Conservation (phyloP, 2,113 vertebrate genomes). For the Sardina pilchardus region DNA sequence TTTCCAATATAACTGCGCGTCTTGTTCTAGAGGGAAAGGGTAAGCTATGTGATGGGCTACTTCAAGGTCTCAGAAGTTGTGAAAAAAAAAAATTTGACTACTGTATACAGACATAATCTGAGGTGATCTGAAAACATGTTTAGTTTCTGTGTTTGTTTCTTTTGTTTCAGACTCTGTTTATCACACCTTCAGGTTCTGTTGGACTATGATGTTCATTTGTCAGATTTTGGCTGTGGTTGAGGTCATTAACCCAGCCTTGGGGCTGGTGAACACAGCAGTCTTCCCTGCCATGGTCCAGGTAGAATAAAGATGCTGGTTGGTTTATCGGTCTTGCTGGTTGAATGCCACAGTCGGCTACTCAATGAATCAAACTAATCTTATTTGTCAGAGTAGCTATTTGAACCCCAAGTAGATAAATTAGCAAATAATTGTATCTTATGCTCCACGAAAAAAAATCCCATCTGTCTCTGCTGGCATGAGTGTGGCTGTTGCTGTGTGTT, state of each 20-base stretch:
- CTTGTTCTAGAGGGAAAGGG: conserved; percentile 91
- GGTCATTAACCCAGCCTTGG: conserved; percentile 83
- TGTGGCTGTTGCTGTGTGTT: background rate
- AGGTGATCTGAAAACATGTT: background rate
- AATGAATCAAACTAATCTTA: background rate
- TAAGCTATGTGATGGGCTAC: conserved; percentile 44
- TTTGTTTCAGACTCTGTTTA: conserved; percentile 51
- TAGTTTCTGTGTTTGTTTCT: background rate
- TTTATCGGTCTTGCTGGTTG: background rate
- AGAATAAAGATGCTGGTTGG: background rate
- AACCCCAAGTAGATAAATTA: background rate
- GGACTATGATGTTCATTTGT: conserved; percentile 93
- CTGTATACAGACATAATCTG: too few relatives aligned
- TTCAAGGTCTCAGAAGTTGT: background rate
- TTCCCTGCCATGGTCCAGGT: conserved; percentile 86
- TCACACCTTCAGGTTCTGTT: conserved; percentile 85
- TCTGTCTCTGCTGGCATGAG: background rate
- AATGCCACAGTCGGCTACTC: too few relatives aligned
- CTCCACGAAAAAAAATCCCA: too few relatives aligned
- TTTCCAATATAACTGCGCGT: conserved; percentile 91
- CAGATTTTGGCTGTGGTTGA: conserved; percentile 87
- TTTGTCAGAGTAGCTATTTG: background rate
- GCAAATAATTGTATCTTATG: background rate
- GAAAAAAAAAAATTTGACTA: too few relatives aligned
- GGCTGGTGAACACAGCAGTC: conserved; percentile 80